These are phyloP conservation scores for Micrasema minimum DNA, from an alignment of 1,140 invertebrate genomes.

Conservation along the genomic window DNA sequence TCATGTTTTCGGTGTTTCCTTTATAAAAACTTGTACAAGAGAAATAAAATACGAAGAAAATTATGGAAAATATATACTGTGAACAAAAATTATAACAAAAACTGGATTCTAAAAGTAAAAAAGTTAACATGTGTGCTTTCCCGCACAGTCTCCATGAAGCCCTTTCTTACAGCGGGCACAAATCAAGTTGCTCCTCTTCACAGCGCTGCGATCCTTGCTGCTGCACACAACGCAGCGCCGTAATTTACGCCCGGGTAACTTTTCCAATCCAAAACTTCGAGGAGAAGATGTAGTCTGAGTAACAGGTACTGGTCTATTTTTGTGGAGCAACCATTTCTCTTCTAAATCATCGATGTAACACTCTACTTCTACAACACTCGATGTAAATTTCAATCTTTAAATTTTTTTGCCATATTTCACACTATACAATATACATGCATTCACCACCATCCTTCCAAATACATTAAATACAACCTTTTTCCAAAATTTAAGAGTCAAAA, in stretches of 20 bases:
- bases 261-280: slow-evolving; percentile 36
- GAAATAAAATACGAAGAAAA: slow-evolving; percentile 34
- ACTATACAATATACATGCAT: slow-evolving; percentile 54
- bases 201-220: slow-evolving; percentile 17
- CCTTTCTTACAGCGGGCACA: slow-evolving; percentile 35
- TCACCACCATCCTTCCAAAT: slow-evolving; percentile 53
- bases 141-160: slow-evolving; percentile 36
- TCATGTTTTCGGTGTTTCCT: slow-evolving; percentile 21
- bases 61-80: slow-evolving; percentile 27
- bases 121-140: slow-evolving; percentile 32
- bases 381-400: slow-evolving; percentile 54
- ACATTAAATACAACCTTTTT: slow-evolving; percentile 54
- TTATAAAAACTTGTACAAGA: slow-evolving; percentile 29
- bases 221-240: slow-evolving; percentile 31
- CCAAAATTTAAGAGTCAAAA: slow-evolving; percentile 53
- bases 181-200: slow-evolving; percentile 23
- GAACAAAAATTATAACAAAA: slow-evolving; percentile 23
- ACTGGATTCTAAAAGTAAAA: slow-evolving; percentile 29
- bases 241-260: slow-evolving; percentile 35
- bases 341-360: slow-evolving; percentile 46
- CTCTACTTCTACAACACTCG: slow-evolving; percentile 45
- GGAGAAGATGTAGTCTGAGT: slow-evolving; percentile 38
- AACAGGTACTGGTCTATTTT: slow-evolving; percentile 32
- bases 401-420: slow-evolving; percentile 41
- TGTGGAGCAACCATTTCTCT: slow-evolving; percentile 44